Base-by-base conservation (phyloP, 2,113 vertebrate genomes). In the Ammodytes dubius region DNA sequence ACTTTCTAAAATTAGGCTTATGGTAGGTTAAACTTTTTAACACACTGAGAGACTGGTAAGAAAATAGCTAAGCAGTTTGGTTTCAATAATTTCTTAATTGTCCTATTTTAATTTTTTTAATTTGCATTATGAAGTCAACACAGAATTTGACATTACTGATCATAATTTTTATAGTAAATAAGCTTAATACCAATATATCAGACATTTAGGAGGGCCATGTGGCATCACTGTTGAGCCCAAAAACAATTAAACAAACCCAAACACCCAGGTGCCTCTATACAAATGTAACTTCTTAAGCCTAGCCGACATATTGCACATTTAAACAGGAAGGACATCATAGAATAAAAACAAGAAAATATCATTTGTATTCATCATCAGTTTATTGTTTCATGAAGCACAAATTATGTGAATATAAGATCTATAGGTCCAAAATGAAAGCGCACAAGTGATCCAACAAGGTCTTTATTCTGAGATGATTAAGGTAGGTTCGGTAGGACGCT, bases 401-500 rank as follows among this genome's bases (percentile, higher is more conserved):
- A 37, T 49, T 19, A 59, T 68, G 14, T 47, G 4, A 56, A 14
- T 6, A 15, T 52, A 1, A 37, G 13, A 42, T 60, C 7, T 47
- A 2, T 37, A 6, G 17, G 4, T 47, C 7, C 14, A 45, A 4
- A 35, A 1, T 63, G 2, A n/a, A 69, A 9, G 8, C 73, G 14
- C n/a, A 59, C 14, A 42, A 19, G 8, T 43, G n/a, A 19, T 4
- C n/a, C 35, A 37, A 73, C 2, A n/a, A 46, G 4, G 19, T 60
- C 14, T 73, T 88, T 77, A 86, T 73, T 88, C 71, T 14, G 47
- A 71, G 39, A 9, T 3, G 4, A 4, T 5, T n/a, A 6, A 8
- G 27, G 86, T 6, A 95, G 83, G 58, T 8, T 82, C 17, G 80
- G 88, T 6, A 93, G 89, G 73, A 90, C 27, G 6, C 39, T 52